phyloP scores from a whole-genome alignment of 2,797 vertebrate species.

The Melanotaenia maccullochi region DNA sequence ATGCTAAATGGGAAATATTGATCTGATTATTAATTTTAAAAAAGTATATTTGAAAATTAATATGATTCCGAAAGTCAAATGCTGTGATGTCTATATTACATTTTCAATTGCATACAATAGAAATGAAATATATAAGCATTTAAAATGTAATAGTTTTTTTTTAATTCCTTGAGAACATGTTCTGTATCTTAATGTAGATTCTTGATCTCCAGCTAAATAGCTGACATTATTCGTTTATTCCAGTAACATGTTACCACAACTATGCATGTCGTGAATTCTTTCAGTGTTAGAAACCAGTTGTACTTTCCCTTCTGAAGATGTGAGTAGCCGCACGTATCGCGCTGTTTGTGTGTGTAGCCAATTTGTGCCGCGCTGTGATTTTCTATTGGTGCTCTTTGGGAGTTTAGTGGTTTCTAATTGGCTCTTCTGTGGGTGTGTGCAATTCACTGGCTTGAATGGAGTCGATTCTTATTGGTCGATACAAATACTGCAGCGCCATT shows the following conservation, averaged over 20 bases:
- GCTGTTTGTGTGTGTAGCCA: slow-evolving; percentile 50
- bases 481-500: slow-evolving; percentile 41
- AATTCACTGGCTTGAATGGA: slow-evolving; percentile 25
- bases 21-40: too few species aligned
- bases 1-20: too few species aligned
- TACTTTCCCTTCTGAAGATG: slow-evolving; percentile 7
- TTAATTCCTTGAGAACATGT: too few species aligned
- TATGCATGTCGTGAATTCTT: neutral
- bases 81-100: too few species aligned
- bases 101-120: neutral
- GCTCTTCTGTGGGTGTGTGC: slow-evolving; percentile 81
- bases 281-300: slow-evolving; percentile 3
- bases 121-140: too few species aligned
- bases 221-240: neutral
- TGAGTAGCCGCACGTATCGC: slow-evolving; percentile 29
- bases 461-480: slow-evolving; percentile 60
- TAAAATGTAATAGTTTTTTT: too few species aligned
- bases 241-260: too few species aligned
- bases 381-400: slow-evolving; percentile 80
- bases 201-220: too few species aligned
- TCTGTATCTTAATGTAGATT: too few species aligned
- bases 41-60: too few species aligned
- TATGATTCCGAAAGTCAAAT: too few species aligned
- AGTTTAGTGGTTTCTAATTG: slow-evolving; percentile 64
- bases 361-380: slow-evolving; percentile 88